Evolutionary conservation across 2,888 invertebrate species (phyloP), one percentile per base, ranked within the genome.

Genomic region (Amblyjoppa fuscipennis): DNA sequence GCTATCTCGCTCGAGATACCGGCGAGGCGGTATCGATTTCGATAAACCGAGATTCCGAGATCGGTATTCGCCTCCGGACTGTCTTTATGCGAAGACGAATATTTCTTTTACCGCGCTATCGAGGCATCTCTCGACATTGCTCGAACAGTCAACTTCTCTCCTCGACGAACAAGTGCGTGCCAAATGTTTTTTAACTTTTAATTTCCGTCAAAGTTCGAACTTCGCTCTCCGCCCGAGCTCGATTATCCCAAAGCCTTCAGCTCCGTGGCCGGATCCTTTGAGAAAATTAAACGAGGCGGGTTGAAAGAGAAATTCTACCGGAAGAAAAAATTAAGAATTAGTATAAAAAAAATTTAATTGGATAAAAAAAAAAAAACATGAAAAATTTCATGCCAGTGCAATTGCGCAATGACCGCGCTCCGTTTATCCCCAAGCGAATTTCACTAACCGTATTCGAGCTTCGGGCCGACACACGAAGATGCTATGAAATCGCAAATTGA

Each of bases 401-500:
- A 13, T 45, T 45, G 4, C 13, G 45, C 16, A 45, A 45, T 45
- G 13, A 13, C 16, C 13, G 45, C 13, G 31, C 34, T 34, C n/a
- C 6, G n/a, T 64, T 64, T 7, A 11, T 64, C 7, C 31, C 31
- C n/a, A 16, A 34, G 31, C 31, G 31, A 59, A 28, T 64, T 64
- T 34, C 16, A 34, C 28, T 11, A 34, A 34, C 28, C 16, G 34
- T 45, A 56, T 71, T 51, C 53, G 11, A 64, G 64, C 56, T 56
- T 51, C 25, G 20, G 64, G 53, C 2, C 31, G 25, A 73, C 73
- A 73, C 25, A 28, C 20, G 45, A 64, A 16, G 71, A 71, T 73
- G 28, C 51, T 45, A 38, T 64, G 82, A 71, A 66, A 77, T 73
- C 31, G 11, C 68, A 41, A 71, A 78, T 68, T 78, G 77, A 83